These are phyloP conservation scores for Ectobius pallidus DNA, from an alignment of 2,888 invertebrate species.

Conservation along the genomic window DNA sequence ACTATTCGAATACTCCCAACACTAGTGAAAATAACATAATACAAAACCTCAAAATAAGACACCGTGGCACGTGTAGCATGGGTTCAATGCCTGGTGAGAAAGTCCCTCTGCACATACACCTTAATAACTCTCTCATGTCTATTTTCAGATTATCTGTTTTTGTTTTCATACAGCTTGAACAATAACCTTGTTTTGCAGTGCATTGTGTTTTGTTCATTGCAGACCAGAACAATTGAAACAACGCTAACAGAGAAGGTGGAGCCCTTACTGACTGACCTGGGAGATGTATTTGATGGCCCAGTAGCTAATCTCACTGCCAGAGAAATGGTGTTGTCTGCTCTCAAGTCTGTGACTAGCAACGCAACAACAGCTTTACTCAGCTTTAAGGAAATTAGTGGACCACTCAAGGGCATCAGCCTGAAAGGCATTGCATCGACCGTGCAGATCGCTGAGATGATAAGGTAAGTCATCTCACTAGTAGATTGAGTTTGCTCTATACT, in stretches of 20 bases:
- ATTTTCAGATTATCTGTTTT: no score
- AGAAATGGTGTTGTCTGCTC: slow-evolving; percentile 70
- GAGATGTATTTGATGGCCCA: slow-evolving; percentile 78
- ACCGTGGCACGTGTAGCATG: no score
- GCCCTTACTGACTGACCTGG: slow-evolving; percentile 71
- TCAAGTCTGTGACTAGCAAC: slow-evolving; percentile 74
- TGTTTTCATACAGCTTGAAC: no score
- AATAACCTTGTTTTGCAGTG: no score
- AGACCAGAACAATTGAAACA: slow-evolving; percentile 78
- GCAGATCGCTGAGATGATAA: slow-evolving; percentile 51
- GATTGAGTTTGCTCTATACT: neutral
- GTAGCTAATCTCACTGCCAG: slow-evolving; percentile 79
- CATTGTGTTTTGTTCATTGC: no score
- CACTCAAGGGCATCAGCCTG: slow-evolving; percentile 72
- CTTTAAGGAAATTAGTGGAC: slow-evolving; percentile 75
- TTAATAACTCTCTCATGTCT: no score
- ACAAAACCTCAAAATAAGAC: no score
- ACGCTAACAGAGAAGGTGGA: slow-evolving; percentile 74
- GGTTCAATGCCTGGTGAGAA: no score
- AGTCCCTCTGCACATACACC: no score
- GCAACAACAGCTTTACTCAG: slow-evolving; percentile 77
- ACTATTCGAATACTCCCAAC: no score
- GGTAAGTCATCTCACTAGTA: no score
- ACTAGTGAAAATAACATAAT: no score
- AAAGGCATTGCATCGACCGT: slow-evolving; percentile 53